Evolutionary conservation across 2,797 vertebrate species (phyloP).

Genomic region (Characodon lateralis): DNA sequence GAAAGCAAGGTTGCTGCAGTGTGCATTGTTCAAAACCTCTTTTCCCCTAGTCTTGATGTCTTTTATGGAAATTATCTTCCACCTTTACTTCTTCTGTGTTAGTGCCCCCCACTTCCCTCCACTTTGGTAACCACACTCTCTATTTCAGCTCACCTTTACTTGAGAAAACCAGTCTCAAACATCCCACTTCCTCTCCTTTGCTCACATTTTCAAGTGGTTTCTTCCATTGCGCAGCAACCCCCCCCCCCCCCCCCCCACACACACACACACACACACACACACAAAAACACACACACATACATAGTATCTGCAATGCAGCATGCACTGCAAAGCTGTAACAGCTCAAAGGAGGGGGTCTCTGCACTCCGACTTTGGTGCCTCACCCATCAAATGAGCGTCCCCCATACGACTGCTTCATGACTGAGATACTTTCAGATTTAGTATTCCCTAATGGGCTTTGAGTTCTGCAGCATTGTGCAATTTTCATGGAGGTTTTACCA

Average conservation of each 20-base stretch:
- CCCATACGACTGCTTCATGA: constrained; percentile 50
- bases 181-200: constrained; percentile 23
- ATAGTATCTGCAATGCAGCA: constrained; percentile 85
- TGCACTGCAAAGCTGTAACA: constrained; percentile 54
- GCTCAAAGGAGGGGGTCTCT: constrained; percentile 47
- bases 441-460: constrained; percentile 33
- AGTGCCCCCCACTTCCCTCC: neutral
- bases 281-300: no score
- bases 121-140: neutral
- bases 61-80: neutral
- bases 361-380: constrained; percentile 50
- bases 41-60: constrained; percentile 14
- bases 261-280: neutral
- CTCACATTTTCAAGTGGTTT: neutral
- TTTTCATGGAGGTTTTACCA: constrained; percentile 41
- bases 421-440: constrained; percentile 58
- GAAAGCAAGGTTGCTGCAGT: neutral
- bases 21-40: neutral
- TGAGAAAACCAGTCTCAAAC: constrained; percentile 23
- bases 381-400: constrained; percentile 43
- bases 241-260: constrained; percentile 36
- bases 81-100: neutral
- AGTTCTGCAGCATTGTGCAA: constrained; percentile 65
- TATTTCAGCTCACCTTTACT: constrained; percentile 8
- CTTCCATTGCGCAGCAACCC: constrained; percentile 43